phyloP scores from a whole-genome alignment of 2,113 vertebrate species.

The Equus quagga region DNA sequence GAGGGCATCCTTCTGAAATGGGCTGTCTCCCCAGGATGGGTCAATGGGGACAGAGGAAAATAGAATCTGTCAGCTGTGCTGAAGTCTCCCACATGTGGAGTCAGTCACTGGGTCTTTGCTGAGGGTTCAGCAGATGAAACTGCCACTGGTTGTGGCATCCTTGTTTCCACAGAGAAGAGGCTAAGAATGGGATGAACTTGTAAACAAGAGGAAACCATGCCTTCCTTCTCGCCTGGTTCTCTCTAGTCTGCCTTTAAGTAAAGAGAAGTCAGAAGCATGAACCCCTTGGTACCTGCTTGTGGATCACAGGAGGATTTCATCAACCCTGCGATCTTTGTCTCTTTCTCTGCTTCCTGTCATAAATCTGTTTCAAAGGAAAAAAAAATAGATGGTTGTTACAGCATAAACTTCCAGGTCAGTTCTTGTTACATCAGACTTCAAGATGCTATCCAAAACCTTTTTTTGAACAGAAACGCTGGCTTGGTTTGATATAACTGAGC shows the following conservation, averaged over 20 bases:
- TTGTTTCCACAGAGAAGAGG: not conserved
- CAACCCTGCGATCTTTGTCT: not conserved
- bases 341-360: not conserved
- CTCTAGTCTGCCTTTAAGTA: not conserved
- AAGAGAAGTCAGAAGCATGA: not conserved
- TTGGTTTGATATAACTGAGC: conserved; percentile 58
- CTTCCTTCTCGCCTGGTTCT: not conserved
- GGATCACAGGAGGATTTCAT: not conserved
- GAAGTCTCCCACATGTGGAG: not conserved
- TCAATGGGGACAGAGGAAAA: not conserved
- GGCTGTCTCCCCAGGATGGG: not conserved
- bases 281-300: not conserved
- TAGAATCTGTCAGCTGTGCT: not conserved
- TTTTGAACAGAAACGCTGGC: conserved; percentile 31
- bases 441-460: conserved; percentile 46
- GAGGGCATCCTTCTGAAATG: conserved; percentile 41
- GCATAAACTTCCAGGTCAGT: conserved; percentile 42
- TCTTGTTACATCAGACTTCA: conserved; percentile 26
- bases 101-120: not conserved
- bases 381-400: conserved; percentile 29
- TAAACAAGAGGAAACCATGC: not conserved
- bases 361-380: conserved; percentile 61
- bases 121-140: not conserved
- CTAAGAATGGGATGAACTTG: not conserved
- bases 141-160: not conserved